These are phyloP conservation scores for Vireo altiloquus DNA, from an alignment of 2,113 vertebrate genomes.

Conservation along the genomic window DNA sequence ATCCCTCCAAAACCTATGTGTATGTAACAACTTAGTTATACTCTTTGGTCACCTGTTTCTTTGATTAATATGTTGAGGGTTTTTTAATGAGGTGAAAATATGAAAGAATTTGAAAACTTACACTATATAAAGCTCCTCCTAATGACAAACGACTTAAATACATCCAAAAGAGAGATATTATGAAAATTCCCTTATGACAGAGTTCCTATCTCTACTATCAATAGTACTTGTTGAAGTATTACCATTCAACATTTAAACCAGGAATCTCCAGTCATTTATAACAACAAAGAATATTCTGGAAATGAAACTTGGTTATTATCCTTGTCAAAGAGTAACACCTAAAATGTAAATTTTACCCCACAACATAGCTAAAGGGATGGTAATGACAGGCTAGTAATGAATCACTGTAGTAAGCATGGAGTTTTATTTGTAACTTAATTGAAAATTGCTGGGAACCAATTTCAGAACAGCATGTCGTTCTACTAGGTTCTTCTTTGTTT, in stretches of 20 bases:
- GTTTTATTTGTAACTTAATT: not conserved
- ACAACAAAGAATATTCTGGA: not conserved
- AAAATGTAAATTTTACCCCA: not conserved
- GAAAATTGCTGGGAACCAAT: not conserved
- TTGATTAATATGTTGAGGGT: not conserved
- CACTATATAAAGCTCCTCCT: not conserved
- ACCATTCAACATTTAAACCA: not conserved
- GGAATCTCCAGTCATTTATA: not conserved
- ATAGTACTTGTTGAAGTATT: not conserved
- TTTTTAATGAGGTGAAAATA: constrained; percentile 36
- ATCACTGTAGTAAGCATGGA: not conserved
- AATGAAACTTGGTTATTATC: not conserved
- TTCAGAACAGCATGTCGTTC: not conserved
- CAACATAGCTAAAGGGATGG: not conserved
- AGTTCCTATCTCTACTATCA: not conserved
- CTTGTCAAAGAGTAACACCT: not conserved
- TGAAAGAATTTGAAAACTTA: constrained; percentile 8
- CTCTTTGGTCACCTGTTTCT: not conserved
- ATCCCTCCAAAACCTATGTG: not conserved
- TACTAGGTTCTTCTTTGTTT: not conserved
- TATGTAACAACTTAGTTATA: constrained; percentile 1
- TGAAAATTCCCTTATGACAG: not conserved
- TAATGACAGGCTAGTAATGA: not conserved
- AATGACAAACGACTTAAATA: not conserved
- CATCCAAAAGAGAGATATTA: not conserved